A percentile compares a stretch with the other conserved stretches of the same genome.
These are phyloP conservation scores for Erebia aethiops DNA, from an alignment of 2,888 invertebrate species.

Conservation along the genomic window DNA sequence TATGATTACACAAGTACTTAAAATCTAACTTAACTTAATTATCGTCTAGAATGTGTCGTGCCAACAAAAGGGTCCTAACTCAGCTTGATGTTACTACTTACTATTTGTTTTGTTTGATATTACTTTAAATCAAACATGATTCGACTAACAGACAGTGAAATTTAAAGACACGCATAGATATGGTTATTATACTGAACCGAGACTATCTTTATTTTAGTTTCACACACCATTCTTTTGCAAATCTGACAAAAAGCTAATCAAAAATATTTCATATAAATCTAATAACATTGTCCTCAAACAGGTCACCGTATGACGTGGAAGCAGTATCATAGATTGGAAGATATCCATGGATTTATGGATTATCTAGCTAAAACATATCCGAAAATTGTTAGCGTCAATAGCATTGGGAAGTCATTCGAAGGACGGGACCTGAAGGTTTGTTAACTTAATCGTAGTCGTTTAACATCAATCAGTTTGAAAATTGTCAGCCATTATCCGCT, in stretches of 20 bases:
- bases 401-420: conserved; percentile 90
- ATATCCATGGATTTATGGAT: conserved; percentile 90
- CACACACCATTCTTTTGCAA: too few species aligned
- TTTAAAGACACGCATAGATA: not conserved
- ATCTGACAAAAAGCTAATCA: too few species aligned
- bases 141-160: conserved; percentile 23
- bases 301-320: conserved; percentile 88
- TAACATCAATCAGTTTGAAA: not conserved
- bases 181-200: too few species aligned
- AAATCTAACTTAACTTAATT: too few species aligned
- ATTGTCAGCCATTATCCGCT: not conserved
- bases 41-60: too few species aligned
- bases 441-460: conserved; percentile 1
- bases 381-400: conserved; percentile 86
- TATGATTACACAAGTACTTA: too few species aligned
- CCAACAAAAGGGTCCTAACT: too few species aligned
- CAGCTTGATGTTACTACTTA: too few species aligned
- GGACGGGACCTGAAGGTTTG: conserved; percentile 88
- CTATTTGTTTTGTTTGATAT: too few species aligned
- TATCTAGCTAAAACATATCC: conserved; percentile 90
- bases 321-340: conserved; percentile 89
- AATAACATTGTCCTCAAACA: conserved; percentile 44
- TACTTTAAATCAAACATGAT: not conserved
- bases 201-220: too few species aligned
- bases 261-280: not conserved